Evolutionary conservation across 1,140 invertebrate genomes (phyloP).

Genomic region (Leptonema lineaticorne): DNA sequence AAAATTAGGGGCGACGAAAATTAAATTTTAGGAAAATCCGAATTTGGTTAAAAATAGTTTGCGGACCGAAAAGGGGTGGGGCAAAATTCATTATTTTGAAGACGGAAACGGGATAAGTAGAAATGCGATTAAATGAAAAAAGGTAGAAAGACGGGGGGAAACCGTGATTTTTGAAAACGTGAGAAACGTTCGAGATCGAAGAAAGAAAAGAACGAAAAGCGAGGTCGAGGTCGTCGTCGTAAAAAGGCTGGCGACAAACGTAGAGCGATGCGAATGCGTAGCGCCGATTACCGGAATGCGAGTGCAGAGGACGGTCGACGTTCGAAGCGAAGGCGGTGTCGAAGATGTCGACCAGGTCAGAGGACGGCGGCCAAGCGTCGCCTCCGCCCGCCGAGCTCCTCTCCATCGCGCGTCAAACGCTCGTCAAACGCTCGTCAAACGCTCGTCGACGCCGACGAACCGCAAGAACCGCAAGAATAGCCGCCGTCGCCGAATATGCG

Average conservation of each 20-base stretch:
- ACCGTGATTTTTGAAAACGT: neutral
- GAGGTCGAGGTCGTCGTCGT: neutral
- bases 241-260: neutral
- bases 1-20: too few relatives aligned
- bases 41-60: too few relatives aligned
- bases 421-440: too few relatives aligned
- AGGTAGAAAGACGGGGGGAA: neutral
- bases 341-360: conserved; percentile 52
- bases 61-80: too few relatives aligned
- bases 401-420: neutral
- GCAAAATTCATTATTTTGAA: too few relatives aligned
- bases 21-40: too few relatives aligned
- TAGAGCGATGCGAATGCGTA: conserved; percentile 7
- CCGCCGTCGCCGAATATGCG: too few relatives aligned
- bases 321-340: conserved; percentile 52
- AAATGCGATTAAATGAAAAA: too few relatives aligned
- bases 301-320: conserved; percentile 41
- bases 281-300: conserved; percentile 36
- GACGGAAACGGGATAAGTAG: too few relatives aligned
- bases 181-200: neutral
- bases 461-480: neutral
- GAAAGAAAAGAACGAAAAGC: neutral
- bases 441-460: neutral
- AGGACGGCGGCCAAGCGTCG: conserved; percentile 44
- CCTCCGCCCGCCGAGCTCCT: conserved; percentile 1